These are phyloP conservation scores for Galeopterus variegatus DNA, from an alignment of 2,113 vertebrate genomes.

Conservation along the genomic window DNA sequence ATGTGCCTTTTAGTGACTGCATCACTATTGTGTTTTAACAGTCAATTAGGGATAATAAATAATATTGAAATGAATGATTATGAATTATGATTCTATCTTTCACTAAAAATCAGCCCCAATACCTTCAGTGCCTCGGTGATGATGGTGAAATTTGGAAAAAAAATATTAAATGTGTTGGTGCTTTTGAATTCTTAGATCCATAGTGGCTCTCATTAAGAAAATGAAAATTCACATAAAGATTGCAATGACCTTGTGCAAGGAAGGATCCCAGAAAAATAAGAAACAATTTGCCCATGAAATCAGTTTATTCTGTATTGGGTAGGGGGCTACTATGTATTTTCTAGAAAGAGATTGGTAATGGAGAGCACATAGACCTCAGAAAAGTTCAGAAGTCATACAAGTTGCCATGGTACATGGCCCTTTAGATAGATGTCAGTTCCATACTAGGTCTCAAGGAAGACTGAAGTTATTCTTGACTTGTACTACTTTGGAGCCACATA, in stretches of 20 bases:
- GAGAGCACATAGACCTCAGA: background rate
- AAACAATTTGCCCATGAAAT: background rate
- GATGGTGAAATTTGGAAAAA: background rate
- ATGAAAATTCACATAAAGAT: background rate
- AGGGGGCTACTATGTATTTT: rapidly evolving
- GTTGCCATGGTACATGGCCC: background rate
- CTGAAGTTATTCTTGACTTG: background rate
- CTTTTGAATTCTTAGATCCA: background rate
- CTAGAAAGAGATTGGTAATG: background rate
- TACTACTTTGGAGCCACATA: background rate
- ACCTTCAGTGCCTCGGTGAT: background rate
- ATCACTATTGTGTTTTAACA: background rate
- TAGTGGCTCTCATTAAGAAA: background rate
- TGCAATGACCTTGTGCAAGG: background rate
- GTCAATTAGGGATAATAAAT: background rate
- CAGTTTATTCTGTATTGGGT: background rate
- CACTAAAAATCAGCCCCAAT: background rate
- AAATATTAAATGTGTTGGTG: background rate
- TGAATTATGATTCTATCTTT: background rate
- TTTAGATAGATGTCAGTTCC: background rate
- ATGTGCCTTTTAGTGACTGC: too few species aligned
- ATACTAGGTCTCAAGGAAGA: background rate
- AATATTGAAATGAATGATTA: background rate
- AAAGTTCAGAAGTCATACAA: background rate
- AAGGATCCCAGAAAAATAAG: background rate